phyloP scores from a whole-genome alignment of 2,113 vertebrate genomes.

The Periophthalmus modestus region DNA sequence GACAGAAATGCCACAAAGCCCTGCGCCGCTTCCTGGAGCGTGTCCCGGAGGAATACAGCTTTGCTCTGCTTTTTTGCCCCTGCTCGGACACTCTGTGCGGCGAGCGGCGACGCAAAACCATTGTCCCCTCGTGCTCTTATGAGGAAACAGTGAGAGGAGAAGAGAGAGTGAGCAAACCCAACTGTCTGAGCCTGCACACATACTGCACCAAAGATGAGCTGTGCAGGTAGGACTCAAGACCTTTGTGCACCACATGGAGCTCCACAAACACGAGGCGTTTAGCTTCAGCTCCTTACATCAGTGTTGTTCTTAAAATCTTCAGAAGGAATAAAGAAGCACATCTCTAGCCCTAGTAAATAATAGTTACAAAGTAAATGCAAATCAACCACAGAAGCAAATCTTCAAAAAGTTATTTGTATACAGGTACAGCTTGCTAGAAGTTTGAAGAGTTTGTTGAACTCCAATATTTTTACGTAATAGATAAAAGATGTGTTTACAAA shows the following conservation, averaged over 20 bases:
- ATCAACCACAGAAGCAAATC: constrained; percentile 1
- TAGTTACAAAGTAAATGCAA: neutral
- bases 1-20: constrained; percentile 84
- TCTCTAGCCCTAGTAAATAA: neutral
- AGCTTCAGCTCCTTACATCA: neutral
- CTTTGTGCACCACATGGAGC: neutral
- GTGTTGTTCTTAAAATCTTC: neutral
- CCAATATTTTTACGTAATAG: neutral
- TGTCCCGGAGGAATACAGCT: constrained; percentile 86
- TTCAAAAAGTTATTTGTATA: neutral
- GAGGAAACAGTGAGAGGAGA: constrained; percentile 73
- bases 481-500: neutral
- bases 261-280: neutral
- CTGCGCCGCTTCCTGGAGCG: constrained; percentile 91
- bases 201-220: constrained; percentile 85
- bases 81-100: constrained; percentile 88
- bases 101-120: constrained; percentile 90
- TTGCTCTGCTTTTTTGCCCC: constrained; percentile 90
- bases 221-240: constrained; percentile 81
- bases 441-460: neutral
- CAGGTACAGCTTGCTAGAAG: neutral
- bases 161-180: constrained; percentile 77
- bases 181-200: constrained; percentile 86
- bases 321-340: neutral
- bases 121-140: constrained; percentile 92